phyloP scores from a whole-genome alignment of 1,140 invertebrate genomes.

The Phymorhynchus buccinoides region DNA sequence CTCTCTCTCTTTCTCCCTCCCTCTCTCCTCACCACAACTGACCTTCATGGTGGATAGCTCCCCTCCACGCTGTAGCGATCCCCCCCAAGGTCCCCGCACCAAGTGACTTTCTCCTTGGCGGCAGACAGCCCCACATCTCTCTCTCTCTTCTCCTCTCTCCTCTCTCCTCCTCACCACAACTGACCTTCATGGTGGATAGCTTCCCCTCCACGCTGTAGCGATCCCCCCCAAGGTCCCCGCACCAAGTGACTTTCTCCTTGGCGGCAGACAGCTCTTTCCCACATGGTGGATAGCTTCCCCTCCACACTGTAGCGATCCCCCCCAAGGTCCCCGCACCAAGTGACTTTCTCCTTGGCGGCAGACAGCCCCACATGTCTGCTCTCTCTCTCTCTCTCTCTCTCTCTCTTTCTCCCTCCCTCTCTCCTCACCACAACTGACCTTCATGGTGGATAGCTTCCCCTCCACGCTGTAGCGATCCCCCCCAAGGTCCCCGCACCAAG shows the following conservation, averaged over 20 bases:
- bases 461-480: conserved; percentile 94
- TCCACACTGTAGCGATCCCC: conserved; percentile 94
- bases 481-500: conserved; percentile 90
- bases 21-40: conserved; percentile 29
- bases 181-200: too few species aligned
- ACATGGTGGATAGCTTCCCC: conserved; percentile 83
- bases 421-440: too few species aligned
- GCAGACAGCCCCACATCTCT: too few species aligned
- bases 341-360: conserved; percentile 79
- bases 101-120: conserved; percentile 90
- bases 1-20: conserved; percentile 31
- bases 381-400: too few species aligned
- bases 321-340: conserved; percentile 90
- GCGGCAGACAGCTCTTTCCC: conserved; percentile 80
- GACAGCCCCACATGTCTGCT: too few species aligned
- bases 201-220: too few species aligned
- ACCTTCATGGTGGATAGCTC: conserved; percentile 80
- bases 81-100: conserved; percentile 90
- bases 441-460: conserved; percentile 84
- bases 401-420: too few species aligned
- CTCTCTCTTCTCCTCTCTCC: too few species aligned
- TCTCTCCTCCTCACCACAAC: too few species aligned
- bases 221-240: conserved; percentile 81
- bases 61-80: conserved; percentile 94
- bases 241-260: conserved; percentile 93